These are phyloP conservation scores for Heliconius charithonia DNA, from an alignment of 2,888 invertebrate genomes.

Conservation along the genomic window DNA sequence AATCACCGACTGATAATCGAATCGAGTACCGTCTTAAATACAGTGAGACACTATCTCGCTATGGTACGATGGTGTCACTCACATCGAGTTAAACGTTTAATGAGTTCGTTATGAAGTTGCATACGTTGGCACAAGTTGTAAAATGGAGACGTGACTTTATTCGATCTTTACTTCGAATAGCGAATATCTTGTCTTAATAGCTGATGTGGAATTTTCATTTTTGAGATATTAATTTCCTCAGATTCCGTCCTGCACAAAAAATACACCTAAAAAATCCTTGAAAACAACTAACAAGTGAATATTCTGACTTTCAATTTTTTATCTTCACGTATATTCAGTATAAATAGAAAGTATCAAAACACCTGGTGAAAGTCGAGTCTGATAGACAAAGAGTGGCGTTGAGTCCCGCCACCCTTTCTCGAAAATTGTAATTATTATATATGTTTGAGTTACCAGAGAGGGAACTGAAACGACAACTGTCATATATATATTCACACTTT, in stretches of 20 bases:
- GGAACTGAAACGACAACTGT: too few species aligned
- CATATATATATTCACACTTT: too few species aligned
- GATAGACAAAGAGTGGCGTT: too few species aligned
- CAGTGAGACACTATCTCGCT: not conserved
- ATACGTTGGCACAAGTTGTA: conserved; percentile 52
- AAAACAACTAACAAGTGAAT: not conserved
- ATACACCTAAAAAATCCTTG: not conserved
- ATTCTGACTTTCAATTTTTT: too few species aligned
- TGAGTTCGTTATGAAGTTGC: conserved; percentile 77
- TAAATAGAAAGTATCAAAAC: too few species aligned
- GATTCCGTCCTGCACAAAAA: not conserved
- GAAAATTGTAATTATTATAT: too few species aligned
- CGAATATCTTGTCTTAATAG: not conserved
- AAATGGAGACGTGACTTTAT: conserved; percentile 29
- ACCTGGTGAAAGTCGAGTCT: too few species aligned
- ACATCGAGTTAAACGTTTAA: conserved; percentile 60
- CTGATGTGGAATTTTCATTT: not conserved
- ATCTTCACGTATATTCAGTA: too few species aligned
- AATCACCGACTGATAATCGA: not conserved
- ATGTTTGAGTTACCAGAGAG: too few species aligned
- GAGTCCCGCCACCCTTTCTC: too few species aligned
- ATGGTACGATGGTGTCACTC: not conserved
- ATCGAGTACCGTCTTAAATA: too few species aligned
- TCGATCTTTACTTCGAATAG: conserved; percentile 17
- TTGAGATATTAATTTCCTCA: not conserved